Evolutionary conservation across 2,113 vertebrate genomes (phyloP), one percentile per base, ranked within the genome.

Genomic region (Corythoichthys intestinalis): DNA sequence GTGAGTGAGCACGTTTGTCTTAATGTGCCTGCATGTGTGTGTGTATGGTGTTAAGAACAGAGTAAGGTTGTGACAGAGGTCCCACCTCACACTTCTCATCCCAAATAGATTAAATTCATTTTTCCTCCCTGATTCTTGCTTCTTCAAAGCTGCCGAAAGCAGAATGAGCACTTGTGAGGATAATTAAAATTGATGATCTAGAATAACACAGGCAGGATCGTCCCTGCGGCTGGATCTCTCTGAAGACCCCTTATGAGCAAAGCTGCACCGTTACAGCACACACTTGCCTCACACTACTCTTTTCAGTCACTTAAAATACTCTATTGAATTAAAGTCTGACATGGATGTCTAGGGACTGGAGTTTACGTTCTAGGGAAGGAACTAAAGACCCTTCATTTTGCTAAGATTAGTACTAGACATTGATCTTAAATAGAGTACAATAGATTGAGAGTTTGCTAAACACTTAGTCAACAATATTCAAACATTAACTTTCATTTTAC

Each of bases 141-240:
- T 73, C 80, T 63, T 78, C 67, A 49, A 64, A 69, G 67, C 70
- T 65, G 84, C 89, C 88, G 50, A 73, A 44, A 88, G 88, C 86
- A 72, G 70, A 86, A 73, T 77, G 80, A 88, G 74, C 79, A 79
- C 83, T 86, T 88, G 83, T 86, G 87, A 85, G 83, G 70, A 82
- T 90, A 89, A 91, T 91, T 89, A 89, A 90, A 91, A 91, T 88
- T 87, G 88, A 89, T 88, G 84, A 87, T 88, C 83, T 83, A 88
- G 79, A 89, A 90, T 88, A 87, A 86, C 80, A 87, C 77, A 80
- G 82, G 88, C 87, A 86, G 82, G 88, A 85, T 85, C 79, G 65
- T 80, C 87, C 86, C 83, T 77, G 67, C 74, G 85, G 87, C 86
- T 69, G 87, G 78, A 83, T 71, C 70, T 85, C 83, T 87, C 81